A percentile compares a stretch with the other conserved stretches of the same genome.
Conservation (phyloP, 2,797 vertebrate species). For the Orientallactaga sibirica region DNA sequence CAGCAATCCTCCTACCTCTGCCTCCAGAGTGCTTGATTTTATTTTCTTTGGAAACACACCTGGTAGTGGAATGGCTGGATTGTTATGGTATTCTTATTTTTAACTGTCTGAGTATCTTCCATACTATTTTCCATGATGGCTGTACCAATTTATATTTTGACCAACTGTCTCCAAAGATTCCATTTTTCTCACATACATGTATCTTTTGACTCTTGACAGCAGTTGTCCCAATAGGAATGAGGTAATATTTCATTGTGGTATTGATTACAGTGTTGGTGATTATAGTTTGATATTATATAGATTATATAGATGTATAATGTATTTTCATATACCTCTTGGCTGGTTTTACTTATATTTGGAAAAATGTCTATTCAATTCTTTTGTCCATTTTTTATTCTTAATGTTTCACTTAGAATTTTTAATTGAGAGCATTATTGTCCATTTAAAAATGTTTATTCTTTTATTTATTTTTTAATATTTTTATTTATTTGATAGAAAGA, state of each 20-base stretch:
- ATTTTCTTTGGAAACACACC: constrained; percentile 37
- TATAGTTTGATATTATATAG: too few species aligned
- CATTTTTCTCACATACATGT: too few species aligned
- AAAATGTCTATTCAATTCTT: constrained; percentile 14
- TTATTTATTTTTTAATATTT: too few species aligned
- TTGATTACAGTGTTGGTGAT: not conserved
- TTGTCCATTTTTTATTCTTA: not conserved
- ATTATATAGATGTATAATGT: not conserved
- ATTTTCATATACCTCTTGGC: not conserved
- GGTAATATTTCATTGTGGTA: not conserved
- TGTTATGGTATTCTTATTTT: not conserved
- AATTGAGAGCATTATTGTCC: too few species aligned
- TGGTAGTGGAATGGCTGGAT: not conserved
- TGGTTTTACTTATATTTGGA: not conserved
- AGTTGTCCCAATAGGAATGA: not conserved
- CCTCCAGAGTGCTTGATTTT: not conserved
- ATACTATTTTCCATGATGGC: not conserved
- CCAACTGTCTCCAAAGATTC: not conserved
- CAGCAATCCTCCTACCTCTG: too few species aligned
- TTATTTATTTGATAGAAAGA: too few species aligned
- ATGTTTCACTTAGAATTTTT: too few species aligned
- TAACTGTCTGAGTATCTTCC: not conserved
- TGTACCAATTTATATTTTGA: not conserved
- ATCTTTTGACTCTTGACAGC: not conserved
- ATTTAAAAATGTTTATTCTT: too few species aligned